Base-by-base conservation (phyloP, 2,888 invertebrate genomes). In the Helobdella robusta region DNA sequence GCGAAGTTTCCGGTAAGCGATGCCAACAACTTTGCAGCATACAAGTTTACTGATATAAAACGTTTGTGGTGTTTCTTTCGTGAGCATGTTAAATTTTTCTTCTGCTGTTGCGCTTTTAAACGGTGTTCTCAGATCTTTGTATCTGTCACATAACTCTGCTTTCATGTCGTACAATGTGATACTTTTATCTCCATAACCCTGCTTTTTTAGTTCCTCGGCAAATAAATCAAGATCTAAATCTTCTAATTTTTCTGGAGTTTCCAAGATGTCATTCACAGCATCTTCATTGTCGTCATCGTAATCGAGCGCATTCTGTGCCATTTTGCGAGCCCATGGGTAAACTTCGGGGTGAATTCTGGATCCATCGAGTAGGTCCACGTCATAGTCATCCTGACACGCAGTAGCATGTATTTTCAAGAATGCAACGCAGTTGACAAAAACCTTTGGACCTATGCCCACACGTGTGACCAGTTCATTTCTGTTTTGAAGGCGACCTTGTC, bases 311-410 rank as follows among this genome's bases (percentile, higher is more conserved):
- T 98, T 98, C 0, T 97, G 94, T 0, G 98, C 98, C 97, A 98
- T 99, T 82, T 99, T 99, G 48, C 97, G 83, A 0, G 98, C 98
- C 97, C 97, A 97, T 69, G 99, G 98, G 79, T 99, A 99, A 0
- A 95, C 93, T 82, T 99, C 98, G 0, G 97, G 97, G 82, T 98
- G 98, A 0, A 98, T 95, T 73, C 98, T 84, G 0, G 97, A 94
- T 0, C 95, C 94, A 76, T 98, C 98, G 63, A 98, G 82, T 1
- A 70, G 92, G 32, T 62, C 62, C 1, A 65, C 58, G 25, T 65
- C 59, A 15, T 30, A 59, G n/a, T 65, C 75, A 69, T 95, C 93
- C 1, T 92, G 93, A 56, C 94, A 81, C 69, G 93, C 91, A 75
- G 89, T 91, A 0, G 95, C 95, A 75, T 99, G 97, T 70, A 99